A percentile compares a stretch with the other conserved stretches of the same genome.
These are phyloP conservation scores for Drosophila mojavensis DNA, from an alignment of 1,140 invertebrate species.

Conservation along the genomic window DNA sequence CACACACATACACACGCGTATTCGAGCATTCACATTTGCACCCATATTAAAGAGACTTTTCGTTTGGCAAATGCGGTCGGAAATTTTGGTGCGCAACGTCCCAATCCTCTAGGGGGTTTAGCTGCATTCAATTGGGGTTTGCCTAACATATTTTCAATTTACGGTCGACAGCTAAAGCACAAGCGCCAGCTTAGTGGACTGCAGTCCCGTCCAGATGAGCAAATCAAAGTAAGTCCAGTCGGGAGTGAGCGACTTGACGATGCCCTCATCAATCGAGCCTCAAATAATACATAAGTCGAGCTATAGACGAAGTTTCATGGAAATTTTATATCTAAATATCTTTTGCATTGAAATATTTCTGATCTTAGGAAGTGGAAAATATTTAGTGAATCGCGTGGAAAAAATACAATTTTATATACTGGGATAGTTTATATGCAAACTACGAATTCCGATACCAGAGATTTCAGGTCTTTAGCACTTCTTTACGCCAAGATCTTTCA, in stretches of 20 bases:
- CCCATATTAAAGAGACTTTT: conserved; percentile 22
- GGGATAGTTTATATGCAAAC: too few relatives aligned
- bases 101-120: not conserved
- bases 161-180: conserved; percentile 15
- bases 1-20: too few relatives aligned
- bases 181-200: conserved; percentile 3
- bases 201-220: conserved; percentile 8
- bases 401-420: too few relatives aligned
- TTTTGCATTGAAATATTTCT: too few relatives aligned
- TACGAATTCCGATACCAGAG: too few relatives aligned
- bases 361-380: too few relatives aligned
- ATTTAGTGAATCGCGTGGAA: too few relatives aligned
- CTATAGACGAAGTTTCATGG: too few relatives aligned
- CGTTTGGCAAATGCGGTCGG: conserved; percentile 9
- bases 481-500: too few relatives aligned
- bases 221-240: conserved; percentile 3
- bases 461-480: too few relatives aligned
- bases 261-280: not conserved
- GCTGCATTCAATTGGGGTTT: conserved; percentile 35
- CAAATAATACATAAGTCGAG: too few relatives aligned
- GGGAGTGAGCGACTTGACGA: not conserved
- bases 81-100: conserved; percentile 2
- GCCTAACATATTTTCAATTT: conserved; percentile 45
- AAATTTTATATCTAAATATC: too few relatives aligned
- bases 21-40: conserved; percentile 15